Evolutionary conservation across 2,888 invertebrate genomes (phyloP).

Genomic region (Druceiella hillmani): DNA sequence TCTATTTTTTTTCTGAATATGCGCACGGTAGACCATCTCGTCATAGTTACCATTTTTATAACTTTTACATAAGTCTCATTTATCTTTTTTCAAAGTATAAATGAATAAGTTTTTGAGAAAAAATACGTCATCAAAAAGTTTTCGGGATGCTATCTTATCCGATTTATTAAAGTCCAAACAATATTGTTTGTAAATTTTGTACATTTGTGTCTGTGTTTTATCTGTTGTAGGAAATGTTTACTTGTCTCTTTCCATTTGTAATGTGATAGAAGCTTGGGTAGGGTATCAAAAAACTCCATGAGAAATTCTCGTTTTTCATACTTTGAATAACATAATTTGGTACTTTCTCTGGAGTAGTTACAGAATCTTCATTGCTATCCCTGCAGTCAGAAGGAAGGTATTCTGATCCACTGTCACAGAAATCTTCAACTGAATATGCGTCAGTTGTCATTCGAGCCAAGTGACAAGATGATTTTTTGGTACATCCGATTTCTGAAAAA

Average conservation of each 20-base stretch:
- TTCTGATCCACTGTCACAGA: too few relatives aligned
- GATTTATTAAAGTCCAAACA: constrained; percentile 5
- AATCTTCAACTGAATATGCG: too few relatives aligned
- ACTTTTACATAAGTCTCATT: constrained; percentile 9
- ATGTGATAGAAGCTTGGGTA: constrained; percentile 9
- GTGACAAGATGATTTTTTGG: too few relatives aligned
- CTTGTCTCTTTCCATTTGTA: constrained; percentile 7
- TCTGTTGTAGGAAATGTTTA: constrained; percentile 7
- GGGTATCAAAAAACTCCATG: constrained; percentile 6
- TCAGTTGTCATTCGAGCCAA: too few relatives aligned
- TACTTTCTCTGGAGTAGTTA: too few relatives aligned
- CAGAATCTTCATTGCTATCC: too few relatives aligned
- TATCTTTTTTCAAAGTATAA: constrained; percentile 8
- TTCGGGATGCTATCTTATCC: constrained; percentile 5
- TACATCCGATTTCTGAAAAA: too few relatives aligned
- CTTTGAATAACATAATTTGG: neutral
- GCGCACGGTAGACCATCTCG: constrained; percentile 4
- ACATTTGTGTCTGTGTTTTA: constrained; percentile 7
- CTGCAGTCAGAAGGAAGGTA: too few relatives aligned
- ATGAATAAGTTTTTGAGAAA: constrained; percentile 7
- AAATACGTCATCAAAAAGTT: constrained; percentile 7
- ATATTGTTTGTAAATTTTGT: constrained; percentile 7
- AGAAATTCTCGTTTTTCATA: constrained; percentile 5
- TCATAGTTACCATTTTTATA: constrained; percentile 7
- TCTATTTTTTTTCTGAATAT: constrained; percentile 3